Percentiles rank a stretch among this genome's conserved stretches.
Conservation (phyloP, 2,797 vertebrate species). For the Rhinichthys osculus region DNA sequence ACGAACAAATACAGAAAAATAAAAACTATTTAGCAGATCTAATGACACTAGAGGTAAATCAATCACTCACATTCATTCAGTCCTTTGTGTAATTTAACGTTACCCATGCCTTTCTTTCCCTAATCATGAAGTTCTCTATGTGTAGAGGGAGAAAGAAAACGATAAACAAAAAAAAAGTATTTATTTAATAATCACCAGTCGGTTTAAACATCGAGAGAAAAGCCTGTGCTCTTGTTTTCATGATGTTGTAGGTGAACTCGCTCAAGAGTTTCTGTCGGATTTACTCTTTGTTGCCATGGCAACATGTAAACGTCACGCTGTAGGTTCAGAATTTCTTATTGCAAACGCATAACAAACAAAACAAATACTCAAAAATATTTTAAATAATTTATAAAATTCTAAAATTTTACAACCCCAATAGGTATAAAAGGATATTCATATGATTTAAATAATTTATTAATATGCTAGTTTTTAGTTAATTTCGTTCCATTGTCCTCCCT, state of each 20-base stretch:
- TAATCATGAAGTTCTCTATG: background rate
- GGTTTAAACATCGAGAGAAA: background rate
- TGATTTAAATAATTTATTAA: background rate
- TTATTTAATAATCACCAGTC: background rate
- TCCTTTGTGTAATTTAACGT: slow-evolving; percentile 42
- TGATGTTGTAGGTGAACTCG: background rate
- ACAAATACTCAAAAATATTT: background rate
- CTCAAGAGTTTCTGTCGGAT: background rate
- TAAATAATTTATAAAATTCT: background rate
- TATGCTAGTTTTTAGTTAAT: background rate
- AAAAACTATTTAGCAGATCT: background rate
- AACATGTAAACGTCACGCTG: slow-evolving; percentile 35
- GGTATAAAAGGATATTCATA: background rate
- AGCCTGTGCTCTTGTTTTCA: background rate
- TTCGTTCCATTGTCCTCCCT: background rate
- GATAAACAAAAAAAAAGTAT: background rate
- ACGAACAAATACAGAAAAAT: background rate
- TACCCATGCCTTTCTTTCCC: slow-evolving; percentile 43
- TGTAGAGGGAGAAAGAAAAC: background rate
- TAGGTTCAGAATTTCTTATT: background rate
- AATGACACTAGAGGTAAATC: background rate
- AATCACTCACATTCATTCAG: slow-evolving; percentile 59
- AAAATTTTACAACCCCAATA: background rate
- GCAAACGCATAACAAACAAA: background rate
- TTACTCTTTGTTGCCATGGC: slow-evolving; percentile 58